Base-by-base conservation (phyloP, 2,113 vertebrate species). In the Vicugna pacos region DNA sequence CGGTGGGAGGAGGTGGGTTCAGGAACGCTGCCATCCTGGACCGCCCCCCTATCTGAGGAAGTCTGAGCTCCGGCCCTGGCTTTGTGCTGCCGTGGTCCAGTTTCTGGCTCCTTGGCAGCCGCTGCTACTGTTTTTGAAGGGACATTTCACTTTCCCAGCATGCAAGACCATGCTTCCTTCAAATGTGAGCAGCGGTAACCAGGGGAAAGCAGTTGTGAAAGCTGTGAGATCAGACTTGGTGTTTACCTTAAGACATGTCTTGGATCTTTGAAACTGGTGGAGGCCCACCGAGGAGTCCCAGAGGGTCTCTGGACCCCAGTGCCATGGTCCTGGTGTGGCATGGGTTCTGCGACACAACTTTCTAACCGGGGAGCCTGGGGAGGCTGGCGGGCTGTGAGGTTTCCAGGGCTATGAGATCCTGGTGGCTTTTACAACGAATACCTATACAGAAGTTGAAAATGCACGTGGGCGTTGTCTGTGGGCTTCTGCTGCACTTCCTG, bases 401-500 rank as follows among this genome's bases (percentile, higher is more conserved):
- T 58, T n/a, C 38, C 0, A 10, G 70, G 85, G 16, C 30, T 24
- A 8, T 0, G 3, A 67, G 22, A 52, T 56, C 12, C n/a, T 58
- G 10, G 35, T 76, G 67, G 16, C 28, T 81, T 52, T 76, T 42
- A n/a, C 1, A 52, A 16, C 46, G 4, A 4, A 20, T 9, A 22
- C 6, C 14, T 30, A 17, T 42, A 42, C 1, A 26, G 14, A 76
- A 32, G 14, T 14, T 65, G 65, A 30, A 54, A 22, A 20, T 19
- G 32, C 2, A 24, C 0, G 0, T 13, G 38, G 42, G 42, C 22
- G 1, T 50, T 17, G 5, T 3, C 16, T 26, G 64, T 42, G 38
- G 38, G 38, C 38, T 42, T 42, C 38, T 42, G 38, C 38, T 42
- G 38, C 22, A 42, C 67, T 48, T 79, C 72, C n/a, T 86, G 72